A percentile compares a stretch with the other conserved stretches of the same genome.
Conservation (phyloP, 2,797 vertebrate genomes). For the Pipistrellus nathusii region DNA sequence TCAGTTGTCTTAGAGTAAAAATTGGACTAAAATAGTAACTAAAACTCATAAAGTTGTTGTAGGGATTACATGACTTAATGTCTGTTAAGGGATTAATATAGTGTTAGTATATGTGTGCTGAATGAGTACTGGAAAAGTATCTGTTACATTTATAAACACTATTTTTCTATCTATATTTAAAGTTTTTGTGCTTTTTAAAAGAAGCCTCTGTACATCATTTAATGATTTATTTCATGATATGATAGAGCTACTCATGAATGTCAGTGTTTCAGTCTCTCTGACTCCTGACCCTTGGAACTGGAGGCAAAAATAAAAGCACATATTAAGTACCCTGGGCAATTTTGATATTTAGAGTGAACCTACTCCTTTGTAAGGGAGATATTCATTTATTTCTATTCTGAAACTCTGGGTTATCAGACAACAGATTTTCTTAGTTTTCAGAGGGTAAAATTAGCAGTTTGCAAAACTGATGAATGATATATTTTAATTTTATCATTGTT, state of each 20-base stretch:
- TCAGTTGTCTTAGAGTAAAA: neutral
- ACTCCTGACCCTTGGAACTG: neutral
- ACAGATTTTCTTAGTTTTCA: constrained; percentile 27
- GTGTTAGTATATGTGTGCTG: neutral
- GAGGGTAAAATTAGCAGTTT: neutral
- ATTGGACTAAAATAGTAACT: neutral
- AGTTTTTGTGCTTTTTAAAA: neutral
- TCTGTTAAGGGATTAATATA: neutral
- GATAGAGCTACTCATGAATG: neutral
- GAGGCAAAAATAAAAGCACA: constrained; percentile 28
- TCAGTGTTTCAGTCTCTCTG: constrained; percentile 9
- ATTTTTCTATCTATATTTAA: constrained; percentile 47
- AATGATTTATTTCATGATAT: constrained; percentile 28
- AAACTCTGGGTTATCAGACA: neutral
- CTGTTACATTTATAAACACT: neutral
- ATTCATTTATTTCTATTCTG: neutral
- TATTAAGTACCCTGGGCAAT: neutral
- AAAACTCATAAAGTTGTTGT: neutral
- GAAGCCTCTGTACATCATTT: neutral
- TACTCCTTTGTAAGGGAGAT: neutral
- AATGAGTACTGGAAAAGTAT: neutral
- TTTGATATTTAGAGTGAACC: constrained; percentile 8
- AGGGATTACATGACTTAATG: neutral
- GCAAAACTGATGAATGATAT: neutral
- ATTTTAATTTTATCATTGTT: neutral